These are phyloP conservation scores for Myotis myotis DNA, from an alignment of 2,797 vertebrate genomes.

Conservation along the genomic window DNA sequence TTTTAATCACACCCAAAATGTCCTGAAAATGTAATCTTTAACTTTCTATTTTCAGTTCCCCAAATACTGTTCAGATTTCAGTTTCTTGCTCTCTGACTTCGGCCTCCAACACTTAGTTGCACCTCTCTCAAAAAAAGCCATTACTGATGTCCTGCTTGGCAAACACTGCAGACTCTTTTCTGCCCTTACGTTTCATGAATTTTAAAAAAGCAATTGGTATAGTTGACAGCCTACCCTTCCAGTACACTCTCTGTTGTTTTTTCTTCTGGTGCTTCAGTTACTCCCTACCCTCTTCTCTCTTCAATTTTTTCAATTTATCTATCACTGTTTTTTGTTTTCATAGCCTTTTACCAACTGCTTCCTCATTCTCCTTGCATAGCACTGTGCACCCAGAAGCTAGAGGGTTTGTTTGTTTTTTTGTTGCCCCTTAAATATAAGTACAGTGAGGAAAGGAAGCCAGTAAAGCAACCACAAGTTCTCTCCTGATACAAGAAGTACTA, in stretches of 20 bases:
- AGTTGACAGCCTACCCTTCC: background rate
- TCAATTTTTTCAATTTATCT: background rate
- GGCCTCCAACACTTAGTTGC: background rate
- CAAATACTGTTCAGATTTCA: background rate
- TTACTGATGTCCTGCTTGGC: background rate
- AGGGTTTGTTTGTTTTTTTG: background rate
- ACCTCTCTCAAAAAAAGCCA: background rate
- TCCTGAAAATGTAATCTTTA: constrained; percentile 3
- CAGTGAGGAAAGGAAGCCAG: background rate
- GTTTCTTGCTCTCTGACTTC: background rate
- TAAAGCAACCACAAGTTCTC: constrained; percentile 7
- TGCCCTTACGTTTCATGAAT: constrained; percentile 2
- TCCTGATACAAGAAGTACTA: background rate
- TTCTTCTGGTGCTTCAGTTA: background rate
- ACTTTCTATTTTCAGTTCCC: background rate
- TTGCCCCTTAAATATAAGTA: background rate
- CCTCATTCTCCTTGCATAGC: background rate
- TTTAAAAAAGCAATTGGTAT: background rate
- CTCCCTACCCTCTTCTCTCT: background rate
- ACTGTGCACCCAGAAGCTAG: background rate
- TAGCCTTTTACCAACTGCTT: background rate
- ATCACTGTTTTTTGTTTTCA: background rate
- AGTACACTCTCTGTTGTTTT: background rate
- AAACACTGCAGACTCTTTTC: background rate
- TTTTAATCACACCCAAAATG: background rate